Percentiles rank a stretch among this genome's conserved stretches.
phyloP scores from a whole-genome alignment of 2,113 vertebrate genomes.

The Bagarius yarrelli region DNA sequence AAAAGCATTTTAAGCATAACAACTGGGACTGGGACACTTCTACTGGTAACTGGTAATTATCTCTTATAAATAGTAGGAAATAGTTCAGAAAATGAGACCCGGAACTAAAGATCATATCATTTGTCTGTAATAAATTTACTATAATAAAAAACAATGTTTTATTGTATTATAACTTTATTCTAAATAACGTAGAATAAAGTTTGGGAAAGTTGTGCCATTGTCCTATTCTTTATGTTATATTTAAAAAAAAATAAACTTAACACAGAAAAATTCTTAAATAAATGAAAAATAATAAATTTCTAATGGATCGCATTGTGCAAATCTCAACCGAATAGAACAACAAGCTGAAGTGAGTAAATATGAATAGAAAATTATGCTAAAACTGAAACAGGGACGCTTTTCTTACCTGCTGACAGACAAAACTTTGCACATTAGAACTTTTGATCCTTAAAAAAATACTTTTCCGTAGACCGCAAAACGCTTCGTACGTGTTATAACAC shows the following conservation, averaged over 20 bases:
- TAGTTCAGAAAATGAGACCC: not conserved
- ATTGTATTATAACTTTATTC: too few relatives aligned
- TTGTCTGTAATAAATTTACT: not conserved
- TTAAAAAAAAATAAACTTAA: not conserved
- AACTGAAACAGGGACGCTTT: not conserved
- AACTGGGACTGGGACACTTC: not conserved
- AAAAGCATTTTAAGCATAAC: not conserved
- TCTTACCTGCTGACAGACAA: slow-evolving; percentile 68
- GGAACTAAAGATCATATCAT: not conserved
- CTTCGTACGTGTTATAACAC: slow-evolving; percentile 20
- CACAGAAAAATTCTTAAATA: not conserved
- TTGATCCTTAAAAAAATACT: not conserved
- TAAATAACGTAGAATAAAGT: not conserved
- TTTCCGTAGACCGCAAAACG: not conserved
- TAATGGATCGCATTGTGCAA: not conserved
- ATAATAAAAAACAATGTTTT: not conserved
- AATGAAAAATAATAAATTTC: not conserved
- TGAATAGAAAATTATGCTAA: not conserved
- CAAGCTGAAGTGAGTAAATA: not conserved
- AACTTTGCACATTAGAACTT: slow-evolving; percentile 39
- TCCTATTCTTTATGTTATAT: not conserved
- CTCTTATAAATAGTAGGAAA: not conserved
- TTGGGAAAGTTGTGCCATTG: not conserved
- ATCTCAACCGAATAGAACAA: not conserved
- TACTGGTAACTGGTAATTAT: not conserved